Evolutionary conservation across 2,113 vertebrate species (phyloP).

Genomic region (Noturus placidus): DNA sequence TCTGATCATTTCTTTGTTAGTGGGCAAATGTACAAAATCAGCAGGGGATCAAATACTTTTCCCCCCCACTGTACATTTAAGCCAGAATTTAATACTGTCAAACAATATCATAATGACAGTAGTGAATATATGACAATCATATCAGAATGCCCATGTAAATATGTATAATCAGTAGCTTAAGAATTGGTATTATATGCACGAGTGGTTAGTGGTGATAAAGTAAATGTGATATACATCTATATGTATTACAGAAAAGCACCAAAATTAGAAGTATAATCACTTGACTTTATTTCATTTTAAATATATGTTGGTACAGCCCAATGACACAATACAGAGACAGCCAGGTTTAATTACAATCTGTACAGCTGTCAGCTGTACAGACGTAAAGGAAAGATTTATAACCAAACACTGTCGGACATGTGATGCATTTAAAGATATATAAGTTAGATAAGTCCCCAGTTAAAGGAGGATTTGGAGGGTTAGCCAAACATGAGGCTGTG

Average conservation of each 20-base stretch:
- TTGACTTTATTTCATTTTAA: too few relatives aligned
- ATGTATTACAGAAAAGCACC: too few relatives aligned
- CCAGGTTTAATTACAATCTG: background rate
- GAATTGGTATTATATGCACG: too few relatives aligned
- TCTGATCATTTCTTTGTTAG: too few relatives aligned
- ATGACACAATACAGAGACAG: background rate
- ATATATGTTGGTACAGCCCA: background rate
- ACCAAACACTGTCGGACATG: background rate
- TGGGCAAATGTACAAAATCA: too few relatives aligned
- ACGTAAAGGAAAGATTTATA: background rate
- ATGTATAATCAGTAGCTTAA: background rate
- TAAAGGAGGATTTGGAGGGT: background rate
- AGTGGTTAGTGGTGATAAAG: too few relatives aligned
- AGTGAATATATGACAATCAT: background rate
- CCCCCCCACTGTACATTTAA: too few relatives aligned
- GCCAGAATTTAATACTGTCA: background rate
- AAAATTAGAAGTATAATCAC: too few relatives aligned
- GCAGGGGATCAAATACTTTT: too few relatives aligned
- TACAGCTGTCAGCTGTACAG: background rate
- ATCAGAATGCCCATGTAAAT: background rate
- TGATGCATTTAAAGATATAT: background rate
- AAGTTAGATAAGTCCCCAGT: too few relatives aligned
- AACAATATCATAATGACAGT: background rate
- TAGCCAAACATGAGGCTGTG: background rate
- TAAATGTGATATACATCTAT: too few relatives aligned